phyloP scores from a whole-genome alignment of 1,140 invertebrate genomes.

The Ooceraea biroi region DNA sequence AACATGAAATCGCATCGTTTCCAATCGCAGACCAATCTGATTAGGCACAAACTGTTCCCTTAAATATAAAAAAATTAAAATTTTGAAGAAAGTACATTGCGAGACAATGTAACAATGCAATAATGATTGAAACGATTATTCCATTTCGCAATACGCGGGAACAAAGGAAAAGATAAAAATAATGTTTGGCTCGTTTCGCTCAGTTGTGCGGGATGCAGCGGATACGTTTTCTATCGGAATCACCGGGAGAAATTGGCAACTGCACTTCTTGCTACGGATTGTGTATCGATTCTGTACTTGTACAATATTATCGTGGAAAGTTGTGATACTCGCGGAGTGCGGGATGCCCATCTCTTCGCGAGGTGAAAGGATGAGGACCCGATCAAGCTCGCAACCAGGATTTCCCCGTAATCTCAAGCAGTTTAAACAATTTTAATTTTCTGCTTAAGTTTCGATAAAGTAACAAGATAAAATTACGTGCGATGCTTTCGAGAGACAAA shows the following conservation, averaged over 20 bases:
- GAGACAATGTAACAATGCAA: no score
- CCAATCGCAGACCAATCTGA: neutral
- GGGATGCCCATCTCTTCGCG: slow-evolving; percentile 26
- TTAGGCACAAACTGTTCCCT: no score
- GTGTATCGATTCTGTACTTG: slow-evolving; percentile 28
- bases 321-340: slow-evolving; percentile 1
- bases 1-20: slow-evolving; percentile 7
- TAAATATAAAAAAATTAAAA: no score
- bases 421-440: no score
- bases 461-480: no score
- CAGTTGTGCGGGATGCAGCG: neutral
- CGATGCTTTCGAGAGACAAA: no score
- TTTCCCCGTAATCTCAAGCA: no score
- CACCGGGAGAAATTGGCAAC: neutral
- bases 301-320: slow-evolving; percentile 45
- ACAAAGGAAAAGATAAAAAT: neutral
- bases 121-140: neutral
- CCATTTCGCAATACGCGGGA: neutral
- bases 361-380: slow-evolving; percentile 66
- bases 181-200: neutral
- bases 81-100: no score
- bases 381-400: no score
- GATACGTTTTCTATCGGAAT: slow-evolving; percentile 3
- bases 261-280: neutral
- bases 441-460: no score